Conservation (phyloP, 2,113 vertebrate species). For the Lepidothrix coronata region DNA sequence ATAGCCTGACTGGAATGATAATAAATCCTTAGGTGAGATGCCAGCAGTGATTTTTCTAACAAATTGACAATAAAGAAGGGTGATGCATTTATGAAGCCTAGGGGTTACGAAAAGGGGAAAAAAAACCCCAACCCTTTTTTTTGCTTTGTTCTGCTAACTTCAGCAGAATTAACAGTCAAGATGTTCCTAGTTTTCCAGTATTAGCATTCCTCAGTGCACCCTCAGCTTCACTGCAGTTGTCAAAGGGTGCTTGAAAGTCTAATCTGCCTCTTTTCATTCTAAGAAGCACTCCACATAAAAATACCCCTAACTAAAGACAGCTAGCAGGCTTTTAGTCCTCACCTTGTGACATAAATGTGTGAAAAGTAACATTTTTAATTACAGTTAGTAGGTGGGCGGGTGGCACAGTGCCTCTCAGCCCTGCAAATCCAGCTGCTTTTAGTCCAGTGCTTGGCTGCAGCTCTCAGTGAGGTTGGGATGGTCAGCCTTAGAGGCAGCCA, state of each 20-base stretch:
- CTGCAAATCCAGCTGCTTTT: not conserved
- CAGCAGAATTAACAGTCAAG: conserved; percentile 39
- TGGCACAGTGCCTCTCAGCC: not conserved
- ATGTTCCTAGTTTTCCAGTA: not conserved
- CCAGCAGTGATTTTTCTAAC: not conserved
- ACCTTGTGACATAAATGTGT: not conserved
- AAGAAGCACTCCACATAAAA: conserved; percentile 36
- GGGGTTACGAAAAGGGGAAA: not conserved
- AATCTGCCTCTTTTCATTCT: conserved; percentile 37
- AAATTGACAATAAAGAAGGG: conserved; percentile 46
- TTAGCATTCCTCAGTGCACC: conserved; percentile 10
- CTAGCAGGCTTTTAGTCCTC: conserved; percentile 1
- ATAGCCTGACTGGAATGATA: not conserved
- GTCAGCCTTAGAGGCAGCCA: not conserved
- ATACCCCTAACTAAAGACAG: not conserved
- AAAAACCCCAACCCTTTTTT: rapidly evolving
- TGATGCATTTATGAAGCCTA: conserved; percentile 10
- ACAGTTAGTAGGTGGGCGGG: not conserved
- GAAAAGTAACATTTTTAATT: conserved; percentile 4
- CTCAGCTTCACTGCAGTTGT: not conserved
- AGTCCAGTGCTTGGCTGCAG: not conserved
- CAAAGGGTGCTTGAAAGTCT: conserved; percentile 16
- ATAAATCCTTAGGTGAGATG: conserved; percentile 35
- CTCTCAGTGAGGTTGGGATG: not conserved
- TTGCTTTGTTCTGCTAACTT: conserved; percentile 2